Percentiles rank a stretch among this genome's conserved stretches.
These are phyloP conservation scores for Accipiter virgatus DNA, from an alignment of 2,113 vertebrate species.

Conservation along the genomic window DNA sequence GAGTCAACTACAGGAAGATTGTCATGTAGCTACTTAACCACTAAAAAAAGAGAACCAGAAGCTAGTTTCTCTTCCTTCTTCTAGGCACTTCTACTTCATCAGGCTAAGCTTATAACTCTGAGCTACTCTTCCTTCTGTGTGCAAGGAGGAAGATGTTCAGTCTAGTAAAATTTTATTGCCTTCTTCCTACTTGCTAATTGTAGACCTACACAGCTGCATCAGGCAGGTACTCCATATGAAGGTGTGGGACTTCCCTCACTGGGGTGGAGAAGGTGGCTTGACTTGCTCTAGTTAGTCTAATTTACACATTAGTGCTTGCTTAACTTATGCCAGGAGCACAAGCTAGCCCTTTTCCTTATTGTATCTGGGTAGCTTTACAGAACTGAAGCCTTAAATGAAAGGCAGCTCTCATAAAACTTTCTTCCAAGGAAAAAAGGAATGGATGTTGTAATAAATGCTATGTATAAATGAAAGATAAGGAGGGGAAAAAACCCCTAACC, in stretches of 20 bases:
- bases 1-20: not conserved
- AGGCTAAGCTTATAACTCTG: not conserved
- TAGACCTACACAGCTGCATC: not conserved
- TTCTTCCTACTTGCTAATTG: not conserved
- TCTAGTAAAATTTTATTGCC: not conserved
- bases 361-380: not conserved
- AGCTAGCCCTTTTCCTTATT: not conserved
- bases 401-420: not conserved
- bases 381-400: not conserved
- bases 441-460: not conserved
- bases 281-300: not conserved
- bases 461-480: not conserved
- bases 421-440: not conserved
- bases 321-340: not conserved
- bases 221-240: not conserved
- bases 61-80: not conserved
- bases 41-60: not conserved
- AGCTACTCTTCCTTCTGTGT: not conserved
- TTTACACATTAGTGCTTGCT: not conserved
- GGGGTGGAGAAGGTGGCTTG: not conserved
- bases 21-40: not conserved
- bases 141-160: not conserved
- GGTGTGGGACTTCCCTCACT: not conserved
- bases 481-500: rapidly evolving
- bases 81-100: not conserved